These are phyloP conservation scores for Semnornis frantzii DNA, from an alignment of 2,113 vertebrate species.

Conservation along the genomic window DNA sequence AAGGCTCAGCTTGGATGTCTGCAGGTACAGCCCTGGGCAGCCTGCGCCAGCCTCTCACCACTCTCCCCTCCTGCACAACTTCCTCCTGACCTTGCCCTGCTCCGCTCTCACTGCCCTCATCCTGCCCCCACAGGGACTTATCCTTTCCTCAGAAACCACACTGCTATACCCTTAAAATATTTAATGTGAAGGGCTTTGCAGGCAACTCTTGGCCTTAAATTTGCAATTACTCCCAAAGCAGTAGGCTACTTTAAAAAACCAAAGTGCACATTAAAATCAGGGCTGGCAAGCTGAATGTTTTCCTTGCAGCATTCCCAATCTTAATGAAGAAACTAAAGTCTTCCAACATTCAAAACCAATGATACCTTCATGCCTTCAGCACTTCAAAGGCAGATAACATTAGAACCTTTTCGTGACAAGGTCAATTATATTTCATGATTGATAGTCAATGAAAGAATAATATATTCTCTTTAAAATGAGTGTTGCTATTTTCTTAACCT, in stretches of 20 bases:
- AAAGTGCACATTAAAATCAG: background rate
- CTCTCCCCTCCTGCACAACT: background rate
- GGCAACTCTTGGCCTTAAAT: background rate
- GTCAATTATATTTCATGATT: background rate
- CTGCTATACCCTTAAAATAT: background rate
- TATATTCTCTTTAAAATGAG: background rate
- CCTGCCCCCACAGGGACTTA: too few species aligned
- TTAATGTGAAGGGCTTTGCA: background rate
- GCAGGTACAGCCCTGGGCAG: too few species aligned
- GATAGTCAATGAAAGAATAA: background rate
- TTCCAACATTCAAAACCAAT: background rate
- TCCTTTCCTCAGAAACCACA: background rate
- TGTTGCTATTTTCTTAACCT: background rate
- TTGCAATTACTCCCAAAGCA: background rate
- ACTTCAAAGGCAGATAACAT: background rate
- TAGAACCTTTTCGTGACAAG: background rate
- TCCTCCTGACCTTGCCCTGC: too few species aligned
- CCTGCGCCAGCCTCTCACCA: too few species aligned
- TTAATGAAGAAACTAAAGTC: background rate
- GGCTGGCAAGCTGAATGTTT: background rate
- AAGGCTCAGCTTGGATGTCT: too few species aligned
- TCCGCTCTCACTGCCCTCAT: too few species aligned
- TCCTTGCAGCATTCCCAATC: background rate
- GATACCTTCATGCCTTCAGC: background rate
- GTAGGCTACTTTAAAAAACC: background rate